Base-by-base conservation (phyloP, 1,140 invertebrate genomes). In the Bacillus rossius region DNA sequence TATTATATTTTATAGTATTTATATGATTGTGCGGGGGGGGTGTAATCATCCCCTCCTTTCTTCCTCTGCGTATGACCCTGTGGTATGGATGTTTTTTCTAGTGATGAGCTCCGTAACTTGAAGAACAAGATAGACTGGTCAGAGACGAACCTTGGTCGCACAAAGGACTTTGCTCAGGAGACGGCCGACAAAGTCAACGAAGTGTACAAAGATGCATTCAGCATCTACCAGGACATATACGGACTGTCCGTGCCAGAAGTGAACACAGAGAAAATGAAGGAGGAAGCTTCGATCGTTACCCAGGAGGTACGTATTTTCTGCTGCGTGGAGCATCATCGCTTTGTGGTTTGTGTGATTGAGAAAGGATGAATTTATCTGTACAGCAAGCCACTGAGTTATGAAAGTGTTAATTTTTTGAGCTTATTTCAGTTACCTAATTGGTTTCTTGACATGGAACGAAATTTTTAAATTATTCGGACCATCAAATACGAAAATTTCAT, bases 171-270 rank as follows among this genome's bases (percentile, higher is more conserved):
- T 34, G 87, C 91, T 2, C 79, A 83, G 59, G 82, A 87, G 47
- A 87, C 91, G 1, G 75, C 85, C 22, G 77, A 81, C 17, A 82
- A 85, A 68, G 87, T 94, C 0, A 80, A 80, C 23, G 77, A 81
- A 41, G 89, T 89, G 0, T 88, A 91, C 61, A 81, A 91, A 3
- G 86, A 93, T 59, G 91, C 93, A 0, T 70, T 96, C 25, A 80
- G 83, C 43, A 75, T 95, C 1, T 84, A 89, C 37, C 84, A 82
- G 3, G 82, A 92, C 63, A 87, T 92, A 0, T 84, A 85, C 25
- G 84, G 85, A 37, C 78, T 92, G 2, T 77, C 81, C 10, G 72
- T 94, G 2, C 92, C 92, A 0, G 73, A 80, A 4, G 80, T 94
- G 4, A 84, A 96, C 67, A 76, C 90, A 1, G 73, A 76, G 0